Base-by-base conservation (phyloP, 1,140 invertebrate species). In the Solen grandis region DNA sequence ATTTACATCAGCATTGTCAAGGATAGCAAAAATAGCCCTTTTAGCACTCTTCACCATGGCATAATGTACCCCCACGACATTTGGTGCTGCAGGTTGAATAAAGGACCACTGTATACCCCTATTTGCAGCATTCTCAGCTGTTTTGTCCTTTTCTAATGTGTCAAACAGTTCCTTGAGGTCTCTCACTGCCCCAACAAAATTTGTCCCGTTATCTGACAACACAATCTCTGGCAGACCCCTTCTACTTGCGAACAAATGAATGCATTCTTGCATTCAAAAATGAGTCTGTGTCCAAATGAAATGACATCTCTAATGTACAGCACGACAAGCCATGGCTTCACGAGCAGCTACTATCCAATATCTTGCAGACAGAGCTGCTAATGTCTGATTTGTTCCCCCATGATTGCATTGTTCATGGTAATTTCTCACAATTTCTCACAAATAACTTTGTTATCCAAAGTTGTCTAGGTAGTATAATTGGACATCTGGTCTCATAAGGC, bases 21-120 rank as follows among this genome's bases (percentile, higher is more conserved):
- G 29, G 5, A 81, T 74, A 14, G 52, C 78, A n/a, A 35, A 50
- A 14, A 66, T 74, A 41, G 69, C 78, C 22, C 84, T 60, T 82
- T 92, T 92, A 35, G 87, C 83, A 19, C 78, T 82, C 81, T 90
- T 87, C 0, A 93, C 87, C 0, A 81, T 89, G 1, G 87, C 81
- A 83, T 93, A 92, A 86, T 90, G 92, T 29, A 92, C 38, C 46
- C 91, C 93, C 10, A 92, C 92, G 63, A 93, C 91, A 86, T 93
- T 89, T 1, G 91, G 88, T 16, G 90, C 85, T 5, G 52, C 14
- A 35, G 92, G 88, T 0, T 92, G 92, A 68, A 90, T 92, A 73
- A 93, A 92, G 35, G 90, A 63, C 92, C 92, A 93, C 35, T 85
- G 60, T 0, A 92, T 90, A n/a, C 78, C 86, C 70, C 52, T 19